phyloP scores from a whole-genome alignment of 2,113 vertebrate species.

The Pachypanchax playfairii region DNA sequence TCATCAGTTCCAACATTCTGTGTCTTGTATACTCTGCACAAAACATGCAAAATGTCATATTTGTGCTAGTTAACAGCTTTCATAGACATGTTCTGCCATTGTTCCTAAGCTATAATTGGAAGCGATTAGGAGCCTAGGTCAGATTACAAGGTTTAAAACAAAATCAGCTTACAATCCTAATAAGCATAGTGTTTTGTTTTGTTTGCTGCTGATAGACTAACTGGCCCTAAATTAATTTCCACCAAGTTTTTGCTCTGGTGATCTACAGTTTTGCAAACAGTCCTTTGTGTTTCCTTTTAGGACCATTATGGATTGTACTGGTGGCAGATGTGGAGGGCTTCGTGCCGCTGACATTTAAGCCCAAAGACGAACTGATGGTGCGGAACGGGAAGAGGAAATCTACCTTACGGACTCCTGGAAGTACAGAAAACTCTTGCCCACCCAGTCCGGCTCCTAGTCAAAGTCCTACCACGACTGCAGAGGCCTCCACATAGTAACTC shows the following conservation, averaged over 20 bases:
- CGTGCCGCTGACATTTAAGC: slow-evolving; percentile 85
- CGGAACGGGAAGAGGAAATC: slow-evolving; percentile 81
- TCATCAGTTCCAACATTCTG: background rate
- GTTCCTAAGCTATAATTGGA: slow-evolving; percentile 67
- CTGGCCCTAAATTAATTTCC: background rate
- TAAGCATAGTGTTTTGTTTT: slow-evolving; percentile 33
- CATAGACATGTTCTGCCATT: slow-evolving; percentile 22
- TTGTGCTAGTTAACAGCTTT: background rate
- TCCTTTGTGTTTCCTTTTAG: slow-evolving; percentile 66
- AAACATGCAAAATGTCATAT: background rate
- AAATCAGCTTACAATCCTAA: slow-evolving; percentile 72
- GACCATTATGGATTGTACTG: slow-evolving; percentile 88
- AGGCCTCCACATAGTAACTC: slow-evolving; percentile 31
- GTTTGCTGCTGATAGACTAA: background rate
- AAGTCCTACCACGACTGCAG: slow-evolving; percentile 19
- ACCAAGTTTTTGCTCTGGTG: background rate
- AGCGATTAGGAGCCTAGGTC: slow-evolving; percentile 67
- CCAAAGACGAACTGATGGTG: slow-evolving; percentile 84
- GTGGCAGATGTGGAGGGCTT: slow-evolving; percentile 89
- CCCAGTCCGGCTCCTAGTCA: slow-evolving; percentile 58
- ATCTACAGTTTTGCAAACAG: background rate
- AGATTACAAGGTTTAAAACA: slow-evolving; percentile 71
- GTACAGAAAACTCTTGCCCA: slow-evolving; percentile 49
- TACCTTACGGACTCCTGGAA: slow-evolving; percentile 44
- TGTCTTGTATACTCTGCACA: background rate